Evolutionary conservation across 2,797 vertebrate genomes (phyloP).

Genomic region (Nannoperca australis): DNA sequence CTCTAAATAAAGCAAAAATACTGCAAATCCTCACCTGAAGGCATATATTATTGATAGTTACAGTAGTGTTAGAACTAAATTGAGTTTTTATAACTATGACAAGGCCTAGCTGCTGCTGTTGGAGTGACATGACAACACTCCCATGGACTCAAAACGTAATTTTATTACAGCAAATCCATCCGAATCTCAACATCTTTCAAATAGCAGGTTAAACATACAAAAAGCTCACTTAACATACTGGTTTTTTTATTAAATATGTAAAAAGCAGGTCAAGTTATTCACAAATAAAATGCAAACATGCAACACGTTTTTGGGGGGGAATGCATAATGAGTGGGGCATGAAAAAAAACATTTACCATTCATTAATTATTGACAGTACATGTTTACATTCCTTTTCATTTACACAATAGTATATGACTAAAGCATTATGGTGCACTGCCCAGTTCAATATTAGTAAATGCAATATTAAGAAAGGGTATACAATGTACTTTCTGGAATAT

Average conservation of each 20-base stretch:
- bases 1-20: not conserved
- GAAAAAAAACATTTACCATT: conserved; percentile 90
- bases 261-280: conserved; percentile 99
- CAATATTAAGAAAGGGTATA: conserved; percentile 89
- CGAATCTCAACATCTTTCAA: conserved; percentile 81
- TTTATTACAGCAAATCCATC: conserved; percentile 87
- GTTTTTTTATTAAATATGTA: conserved; percentile 99
- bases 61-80: not conserved
- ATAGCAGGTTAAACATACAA: conserved; percentile 87
- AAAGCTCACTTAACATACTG: conserved; percentile 91
- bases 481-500: conserved; percentile 89
- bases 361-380: conserved; percentile 97
- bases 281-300: conserved; percentile 99
- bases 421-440: conserved; percentile 90
- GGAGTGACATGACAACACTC: conserved; percentile 63
- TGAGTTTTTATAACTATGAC: not conserved
- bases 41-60: not conserved
- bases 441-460: conserved; percentile 94
- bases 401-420: conserved; percentile 97
- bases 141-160: conserved; percentile 78
- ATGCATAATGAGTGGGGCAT: conserved; percentile 93
- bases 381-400: conserved; percentile 99
- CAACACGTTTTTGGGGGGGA: conserved; percentile 92
- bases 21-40: not conserved
- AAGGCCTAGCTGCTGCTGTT: not conserved